Evolutionary conservation across 2,797 vertebrate species (phyloP).

Genomic region (Siniperca undulata): DNA sequence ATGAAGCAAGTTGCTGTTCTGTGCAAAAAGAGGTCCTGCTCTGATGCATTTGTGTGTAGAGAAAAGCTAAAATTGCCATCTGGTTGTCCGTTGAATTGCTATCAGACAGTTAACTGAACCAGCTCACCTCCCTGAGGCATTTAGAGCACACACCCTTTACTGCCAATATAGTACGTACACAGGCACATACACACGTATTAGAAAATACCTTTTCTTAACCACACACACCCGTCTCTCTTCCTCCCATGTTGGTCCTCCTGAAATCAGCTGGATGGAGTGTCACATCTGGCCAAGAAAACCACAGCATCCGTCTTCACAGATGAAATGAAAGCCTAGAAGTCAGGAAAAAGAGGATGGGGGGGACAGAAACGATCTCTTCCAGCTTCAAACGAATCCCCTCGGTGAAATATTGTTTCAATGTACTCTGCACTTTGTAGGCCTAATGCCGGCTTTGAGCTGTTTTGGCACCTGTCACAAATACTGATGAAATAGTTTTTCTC

Average conservation of each 20-base stretch:
- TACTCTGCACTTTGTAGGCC: conserved; percentile 71
- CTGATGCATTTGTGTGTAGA: conserved; percentile 24
- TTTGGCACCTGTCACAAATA: conserved; percentile 79
- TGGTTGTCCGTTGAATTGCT: conserved; percentile 2
- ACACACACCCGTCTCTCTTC: conserved; percentile 14
- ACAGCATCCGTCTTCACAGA: conserved; percentile 63
- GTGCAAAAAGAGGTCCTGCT: conserved; percentile 22
- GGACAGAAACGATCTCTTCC: conserved; percentile 27
- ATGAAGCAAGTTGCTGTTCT: conserved; percentile 30
- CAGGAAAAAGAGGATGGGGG: conserved; percentile 29
- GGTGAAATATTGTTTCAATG: conserved; percentile 76
- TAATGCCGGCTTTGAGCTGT: conserved; percentile 72
- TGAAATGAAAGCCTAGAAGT: conserved; percentile 67
- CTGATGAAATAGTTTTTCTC: conserved; percentile 71
- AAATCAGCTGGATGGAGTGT: conserved; percentile 60
- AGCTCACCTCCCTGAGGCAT: background rate
- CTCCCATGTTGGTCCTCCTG: conserved; percentile 34
- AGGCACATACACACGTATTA: background rate
- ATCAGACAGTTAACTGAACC: conserved; percentile 16
- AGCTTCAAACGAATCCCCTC: conserved; percentile 72
- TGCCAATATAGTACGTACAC: background rate
- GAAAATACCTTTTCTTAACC: background rate
- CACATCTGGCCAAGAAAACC: conserved; percentile 69
- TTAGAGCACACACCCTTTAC: background rate
- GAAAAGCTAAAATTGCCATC: conserved; percentile 22